These are phyloP conservation scores for Theodoxus fluviatilis DNA, from an alignment of 2,888 invertebrate genomes.

Conservation along the genomic window DNA sequence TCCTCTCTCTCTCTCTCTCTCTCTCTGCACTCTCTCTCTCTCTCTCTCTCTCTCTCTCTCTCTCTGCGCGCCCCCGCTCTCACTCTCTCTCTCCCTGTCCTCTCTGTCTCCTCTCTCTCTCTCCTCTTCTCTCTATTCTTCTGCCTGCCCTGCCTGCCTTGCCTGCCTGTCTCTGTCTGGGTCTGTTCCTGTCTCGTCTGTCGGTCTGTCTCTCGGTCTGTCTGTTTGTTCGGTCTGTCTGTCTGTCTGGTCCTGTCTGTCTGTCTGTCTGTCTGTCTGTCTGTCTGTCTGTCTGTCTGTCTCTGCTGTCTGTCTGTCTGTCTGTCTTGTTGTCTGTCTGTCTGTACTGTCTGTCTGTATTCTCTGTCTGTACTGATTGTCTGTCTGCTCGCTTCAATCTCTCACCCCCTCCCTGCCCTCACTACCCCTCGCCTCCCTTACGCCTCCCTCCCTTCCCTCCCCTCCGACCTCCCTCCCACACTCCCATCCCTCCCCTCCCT, in stretches of 20 bases:
- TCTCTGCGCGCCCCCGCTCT: too few species aligned
- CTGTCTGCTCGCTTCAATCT: slow-evolving; percentile 4
- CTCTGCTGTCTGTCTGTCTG: too few species aligned
- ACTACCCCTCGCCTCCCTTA: slow-evolving; percentile 1
- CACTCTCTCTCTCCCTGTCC: too few species aligned
- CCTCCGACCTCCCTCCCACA: background rate
- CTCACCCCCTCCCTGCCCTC: slow-evolving; percentile 5
- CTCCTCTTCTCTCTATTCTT: too few species aligned
- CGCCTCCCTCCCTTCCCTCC: background rate
- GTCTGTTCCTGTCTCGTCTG: background rate
- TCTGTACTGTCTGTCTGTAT: background rate
- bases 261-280: slow-evolving; percentile 19
- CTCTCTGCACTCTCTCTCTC: too few species aligned
- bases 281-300: too few species aligned
- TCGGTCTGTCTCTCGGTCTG: background rate
- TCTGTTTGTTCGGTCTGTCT: slow-evolving; percentile 7
- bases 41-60: too few species aligned
- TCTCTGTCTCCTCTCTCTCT: too few species aligned
- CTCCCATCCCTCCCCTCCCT: background rate
- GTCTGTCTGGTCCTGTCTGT: slow-evolving; percentile 15
- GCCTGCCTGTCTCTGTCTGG: background rate
- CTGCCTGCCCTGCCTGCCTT: background rate
- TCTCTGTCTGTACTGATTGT: background rate
- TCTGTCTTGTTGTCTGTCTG: too few species aligned
- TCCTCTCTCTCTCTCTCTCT: too few species aligned